Evolutionary conservation across 2,113 vertebrate genomes (phyloP).

Genomic region (Burhinus oedicnemus): DNA sequence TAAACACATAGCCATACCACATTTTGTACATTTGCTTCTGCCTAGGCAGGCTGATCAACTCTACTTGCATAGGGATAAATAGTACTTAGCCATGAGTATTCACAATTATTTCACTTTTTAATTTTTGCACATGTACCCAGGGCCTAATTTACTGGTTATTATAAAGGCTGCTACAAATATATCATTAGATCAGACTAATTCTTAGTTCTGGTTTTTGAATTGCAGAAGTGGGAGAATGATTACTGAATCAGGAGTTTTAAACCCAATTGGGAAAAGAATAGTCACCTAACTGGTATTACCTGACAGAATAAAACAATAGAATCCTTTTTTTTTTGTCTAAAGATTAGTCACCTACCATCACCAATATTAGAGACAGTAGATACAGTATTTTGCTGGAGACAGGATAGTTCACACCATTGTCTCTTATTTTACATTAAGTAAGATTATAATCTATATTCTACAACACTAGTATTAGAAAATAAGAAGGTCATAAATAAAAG

Average conservation of each 20-base stretch:
- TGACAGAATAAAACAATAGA: background rate
- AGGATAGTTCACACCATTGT: background rate
- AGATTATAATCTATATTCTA: background rate
- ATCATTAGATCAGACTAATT: background rate
- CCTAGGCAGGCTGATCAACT: background rate
- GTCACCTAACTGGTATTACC: background rate
- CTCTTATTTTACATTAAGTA: background rate
- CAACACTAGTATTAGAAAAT: background rate
- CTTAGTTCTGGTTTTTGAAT: background rate
- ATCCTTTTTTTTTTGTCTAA: background rate
- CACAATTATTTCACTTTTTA: background rate
- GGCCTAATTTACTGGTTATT: background rate
- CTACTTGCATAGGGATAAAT: background rate
- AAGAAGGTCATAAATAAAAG: background rate
- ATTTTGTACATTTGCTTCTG: background rate
- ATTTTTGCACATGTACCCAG: background rate
- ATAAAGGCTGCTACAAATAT: background rate
- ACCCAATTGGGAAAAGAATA: background rate
- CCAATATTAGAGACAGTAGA: background rate
- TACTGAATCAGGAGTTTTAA: background rate
- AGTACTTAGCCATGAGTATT: background rate
- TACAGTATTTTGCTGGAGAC: background rate
- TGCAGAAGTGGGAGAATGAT: background rate
- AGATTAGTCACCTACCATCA: background rate
- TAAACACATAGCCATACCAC: background rate